Conservation (phyloP, 2,888 invertebrate species). For the Caenorhabditis sp. region DNA sequence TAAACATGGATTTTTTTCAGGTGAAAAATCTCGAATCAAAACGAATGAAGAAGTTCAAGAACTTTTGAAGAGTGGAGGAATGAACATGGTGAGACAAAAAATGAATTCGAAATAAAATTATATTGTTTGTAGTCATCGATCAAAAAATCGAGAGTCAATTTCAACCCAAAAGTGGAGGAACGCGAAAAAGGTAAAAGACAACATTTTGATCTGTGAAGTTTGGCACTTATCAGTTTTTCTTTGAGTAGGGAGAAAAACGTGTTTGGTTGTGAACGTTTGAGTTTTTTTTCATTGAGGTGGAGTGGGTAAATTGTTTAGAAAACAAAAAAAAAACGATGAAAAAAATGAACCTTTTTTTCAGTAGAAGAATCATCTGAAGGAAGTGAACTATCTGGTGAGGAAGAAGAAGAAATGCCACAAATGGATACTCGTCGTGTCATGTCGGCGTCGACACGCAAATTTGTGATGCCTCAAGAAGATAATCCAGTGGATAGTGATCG, state of each 20-base stretch:
- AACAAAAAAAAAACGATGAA: background rate
- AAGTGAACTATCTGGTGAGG: constrained; percentile 1
- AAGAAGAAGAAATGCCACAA: constrained; percentile 11
- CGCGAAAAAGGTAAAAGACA: constrained; percentile 6
- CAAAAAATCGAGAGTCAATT: constrained; percentile 17
- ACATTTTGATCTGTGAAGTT: background rate
- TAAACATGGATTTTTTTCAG: background rate
- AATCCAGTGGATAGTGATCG: constrained; percentile 14
- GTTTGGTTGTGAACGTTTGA: background rate
- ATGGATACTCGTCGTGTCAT: background rate
- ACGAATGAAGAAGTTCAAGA: background rate
- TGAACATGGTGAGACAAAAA: constrained; percentile 7
- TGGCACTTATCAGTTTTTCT: background rate
- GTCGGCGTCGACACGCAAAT: background rate
- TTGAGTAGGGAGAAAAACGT: background rate
- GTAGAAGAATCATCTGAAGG: background rate
- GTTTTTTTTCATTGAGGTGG: background rate
- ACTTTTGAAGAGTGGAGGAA: constrained; percentile 6
- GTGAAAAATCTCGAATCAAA: background rate
- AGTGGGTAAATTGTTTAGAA: background rate
- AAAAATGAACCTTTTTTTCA: background rate
- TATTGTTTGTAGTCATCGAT: constrained; percentile 8
- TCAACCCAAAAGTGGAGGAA: constrained; percentile 28
- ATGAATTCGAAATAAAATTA: background rate
- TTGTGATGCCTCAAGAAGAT: background rate